Evolutionary conservation across 2,888 invertebrate species (phyloP), one percentile per base, ranked within the genome.

Genomic region (Troglohyphantes excavatus): DNA sequence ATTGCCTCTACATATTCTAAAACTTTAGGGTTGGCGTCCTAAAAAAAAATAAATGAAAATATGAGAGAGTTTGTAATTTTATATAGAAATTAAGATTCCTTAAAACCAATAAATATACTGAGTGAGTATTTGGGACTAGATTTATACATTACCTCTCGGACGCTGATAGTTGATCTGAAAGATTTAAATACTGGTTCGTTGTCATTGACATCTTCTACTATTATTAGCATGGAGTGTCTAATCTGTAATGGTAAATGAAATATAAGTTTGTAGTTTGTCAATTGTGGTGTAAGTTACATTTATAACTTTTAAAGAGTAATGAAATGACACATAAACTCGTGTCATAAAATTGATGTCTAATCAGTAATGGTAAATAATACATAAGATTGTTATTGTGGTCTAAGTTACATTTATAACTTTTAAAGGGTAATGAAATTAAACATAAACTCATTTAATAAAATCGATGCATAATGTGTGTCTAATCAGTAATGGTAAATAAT

Each of bases 191-290:
- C 95, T 39, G 98, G 98, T 92, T 92, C 96, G 94, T 98, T 98
- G 94, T 98, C 98, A 93, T 98, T 98, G 68, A 97, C 96, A 93
- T 98, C 98, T 94, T 98, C 98, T 68, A 98, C 92, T 76, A 92
- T 92, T 39, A 92, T 90, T 91, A 98, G 94, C 92, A 98, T 95
- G 93, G 97, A 97, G 94, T 98, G 98, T 0, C 97, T 97, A 92
- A 98, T 96, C 92, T 92, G 72, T 33, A 91, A 90, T 7, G 23
- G 19, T 19, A 67, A 43, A 78, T 29, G 6, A 90, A 91, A 91
- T 89, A 92, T 91, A 82, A 90, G 91, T n/a, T n/a, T 70, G 2
- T 19, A 39, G 6, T 19, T 39, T 39, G 9, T 7, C n/a, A 39
- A 39, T 2, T 39, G n/a, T n/a, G n/a, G n/a, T n/a, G n/a, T n/a